Evolutionary conservation across 2,113 vertebrate genomes (phyloP), one percentile per base, ranked within the genome.

Genomic region (Eurypyga helias): DNA sequence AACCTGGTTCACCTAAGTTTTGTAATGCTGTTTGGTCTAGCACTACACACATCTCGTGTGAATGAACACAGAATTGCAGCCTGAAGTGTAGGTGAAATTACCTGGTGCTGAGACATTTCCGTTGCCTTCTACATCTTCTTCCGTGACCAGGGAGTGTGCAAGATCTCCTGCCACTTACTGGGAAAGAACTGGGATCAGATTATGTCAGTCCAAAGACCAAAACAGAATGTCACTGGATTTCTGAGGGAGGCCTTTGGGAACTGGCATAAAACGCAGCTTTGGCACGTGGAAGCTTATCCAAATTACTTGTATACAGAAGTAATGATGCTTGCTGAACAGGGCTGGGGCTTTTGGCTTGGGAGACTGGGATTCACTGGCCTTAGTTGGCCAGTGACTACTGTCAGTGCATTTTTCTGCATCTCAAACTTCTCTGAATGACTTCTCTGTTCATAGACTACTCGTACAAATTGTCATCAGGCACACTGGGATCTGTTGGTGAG

Each of bases 61-160:
- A 89, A 38, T 24, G 60, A 90, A 34, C 28, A 29, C 55, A 46
- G 36, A 58, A 41, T 25, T 20, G 12, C 51, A 83, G 83, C 64
- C 69, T 78, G 64, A 69, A 73, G 85, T 10, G 10, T 13, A 19
- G 52, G 45, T 70, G 88, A 38, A 89, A 92, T 96, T 89, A 75
- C 52, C 69, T 75, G 54, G 45, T 89, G 87, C 70, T 94, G 94
- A 93, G 52, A 91, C 94, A 76, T 87, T 75, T 57, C 77, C 29
- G 12, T 25, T 84, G 75, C 79, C 51, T 93, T 81, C 5, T 16
- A 16, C 8, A 3, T 60, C 41, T 94, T 34, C 36, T 31, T 52
- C 18, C 0, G 0, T 29, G 45, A 58, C 24, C 24, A 49, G 80
- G 82, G 72, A 36, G 77, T 7, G 0, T 52, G 54, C 25, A 54